Base-by-base conservation (phyloP, 2,113 vertebrate genomes). In the Phasianus colchicus region DNA sequence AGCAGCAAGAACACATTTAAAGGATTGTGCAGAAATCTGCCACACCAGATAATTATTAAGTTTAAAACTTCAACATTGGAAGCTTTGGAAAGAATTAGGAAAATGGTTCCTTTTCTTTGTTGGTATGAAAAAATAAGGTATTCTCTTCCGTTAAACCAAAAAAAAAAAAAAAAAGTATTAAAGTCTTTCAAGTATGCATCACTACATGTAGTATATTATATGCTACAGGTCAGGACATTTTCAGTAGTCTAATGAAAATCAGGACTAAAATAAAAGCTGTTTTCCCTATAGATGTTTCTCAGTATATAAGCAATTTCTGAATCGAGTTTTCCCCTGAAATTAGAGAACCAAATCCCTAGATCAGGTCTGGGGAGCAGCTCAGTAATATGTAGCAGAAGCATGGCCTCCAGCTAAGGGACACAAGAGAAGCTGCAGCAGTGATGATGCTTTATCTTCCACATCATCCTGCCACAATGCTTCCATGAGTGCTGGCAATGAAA, bases 371-470 rank as follows among this genome's bases (percentile, higher is more conserved):
- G 55, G 40, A 91, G 47, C 54, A 88, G 73, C 75, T 82, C 42
- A 83, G 79, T 85, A 94, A 89, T 92, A 72, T 89, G 88, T 48
- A 88, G 65, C 2, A 3, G 45, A 90, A 65, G 86, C 82, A 72
- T 67, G 83, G 65, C 88, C 72, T 92, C 70, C 67, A 88, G 80
- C 80, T 73, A 86, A 50, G 77, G 77, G 80, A 82, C 66, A 90
- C 76, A 86, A 92, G 74, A 92, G 63, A 96, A 95, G 58, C 67
- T 93, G 50, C 80, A 90, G 70, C 25, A 79, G 40, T 32, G 40
- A 47, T 86, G 86, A 70, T 78, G 61, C 48, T 90, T 90, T 81
- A 74, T 88, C 79, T 83, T 83, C 69, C 54, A 57, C 40, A 76
- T 58, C 30, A 82, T 55, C 47, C 29, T 88, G 80, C 61, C 83